These are phyloP conservation scores for western clawed frog (Xenopus tropicalis) DNA, from an alignment of 2,113 vertebrate species.

Conservation along the genomic window DNA sequence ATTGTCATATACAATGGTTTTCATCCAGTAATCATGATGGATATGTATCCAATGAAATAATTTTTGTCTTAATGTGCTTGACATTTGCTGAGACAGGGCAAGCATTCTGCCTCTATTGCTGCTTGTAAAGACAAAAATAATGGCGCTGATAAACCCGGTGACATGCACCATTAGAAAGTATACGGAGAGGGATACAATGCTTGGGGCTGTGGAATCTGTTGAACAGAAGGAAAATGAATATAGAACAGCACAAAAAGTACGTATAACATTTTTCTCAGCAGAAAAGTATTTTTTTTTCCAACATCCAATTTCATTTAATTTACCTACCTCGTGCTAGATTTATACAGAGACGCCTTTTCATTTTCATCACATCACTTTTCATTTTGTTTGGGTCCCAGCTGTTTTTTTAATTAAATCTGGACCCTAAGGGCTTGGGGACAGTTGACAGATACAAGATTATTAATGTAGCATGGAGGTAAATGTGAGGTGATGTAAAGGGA, in stretches of 20 bases:
- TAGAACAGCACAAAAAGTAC: constrained; percentile 1
- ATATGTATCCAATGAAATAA: too few relatives aligned
- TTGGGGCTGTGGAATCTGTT: neutral
- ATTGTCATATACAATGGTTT: too few relatives aligned
- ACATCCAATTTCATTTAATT: constrained; percentile 18
- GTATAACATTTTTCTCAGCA: neutral
- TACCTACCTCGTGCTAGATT: neutral
- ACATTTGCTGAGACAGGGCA: too few relatives aligned
- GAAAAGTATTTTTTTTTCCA: constrained; percentile 5
- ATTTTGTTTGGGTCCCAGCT: constrained; percentile 33
- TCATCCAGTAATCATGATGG: too few relatives aligned
- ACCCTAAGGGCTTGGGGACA: constrained; percentile 26
- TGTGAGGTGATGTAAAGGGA: neutral
- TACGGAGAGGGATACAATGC: neutral
- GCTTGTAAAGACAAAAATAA: neutral
- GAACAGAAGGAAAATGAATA: neutral
- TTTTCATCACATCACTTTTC: constrained; percentile 7
- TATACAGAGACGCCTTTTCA: constrained; percentile 9
- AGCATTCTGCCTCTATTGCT: too few relatives aligned
- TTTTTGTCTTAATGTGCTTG: too few relatives aligned
- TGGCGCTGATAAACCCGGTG: neutral
- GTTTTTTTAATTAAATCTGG: constrained; percentile 41
- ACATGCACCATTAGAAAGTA: neutral
- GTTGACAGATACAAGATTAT: constrained; percentile 28
- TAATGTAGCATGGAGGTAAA: constrained; percentile 22